Conservation (phyloP, 2,797 vertebrate species). For the Acanthiza pusilla region DNA sequence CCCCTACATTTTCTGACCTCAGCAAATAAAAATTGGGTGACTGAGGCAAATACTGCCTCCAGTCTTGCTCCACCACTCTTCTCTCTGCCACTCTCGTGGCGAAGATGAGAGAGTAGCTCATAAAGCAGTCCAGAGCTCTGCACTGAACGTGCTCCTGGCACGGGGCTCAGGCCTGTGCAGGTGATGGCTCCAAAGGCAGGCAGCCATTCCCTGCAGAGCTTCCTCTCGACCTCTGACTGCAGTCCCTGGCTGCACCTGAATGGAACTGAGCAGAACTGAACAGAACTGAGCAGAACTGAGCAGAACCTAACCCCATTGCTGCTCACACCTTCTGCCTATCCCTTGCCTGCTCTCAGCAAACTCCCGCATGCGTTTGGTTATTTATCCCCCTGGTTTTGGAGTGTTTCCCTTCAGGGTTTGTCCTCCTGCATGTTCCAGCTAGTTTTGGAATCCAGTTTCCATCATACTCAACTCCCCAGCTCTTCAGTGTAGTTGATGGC, state of each 20-base stretch:
- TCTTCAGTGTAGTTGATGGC: neutral
- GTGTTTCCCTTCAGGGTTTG: neutral
- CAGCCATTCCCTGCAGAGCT: neutral
- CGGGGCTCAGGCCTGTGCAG: neutral
- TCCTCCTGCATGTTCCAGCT: neutral
- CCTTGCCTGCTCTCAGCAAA: neutral
- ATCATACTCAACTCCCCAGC: neutral
- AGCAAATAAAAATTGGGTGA: neutral
- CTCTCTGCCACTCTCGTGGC: neutral
- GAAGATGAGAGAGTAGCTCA: neutral
- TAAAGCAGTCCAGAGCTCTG: neutral
- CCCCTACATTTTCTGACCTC: neutral
- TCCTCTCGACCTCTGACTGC: neutral
- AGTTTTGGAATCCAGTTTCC: constrained; percentile 29
- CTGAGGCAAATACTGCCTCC: neutral
- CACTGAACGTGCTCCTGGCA: neutral
- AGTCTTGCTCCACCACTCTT: neutral
- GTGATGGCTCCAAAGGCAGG: neutral
- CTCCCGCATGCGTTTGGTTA: neutral
- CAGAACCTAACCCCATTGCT: neutral
- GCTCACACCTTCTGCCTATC: neutral
- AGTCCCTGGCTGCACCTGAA: neutral
- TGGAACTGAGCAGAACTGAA: neutral
- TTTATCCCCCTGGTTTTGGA: neutral
- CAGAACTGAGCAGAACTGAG: neutral